Conservation (phyloP, 1,140 invertebrate species). For the Solen grandis region DNA sequence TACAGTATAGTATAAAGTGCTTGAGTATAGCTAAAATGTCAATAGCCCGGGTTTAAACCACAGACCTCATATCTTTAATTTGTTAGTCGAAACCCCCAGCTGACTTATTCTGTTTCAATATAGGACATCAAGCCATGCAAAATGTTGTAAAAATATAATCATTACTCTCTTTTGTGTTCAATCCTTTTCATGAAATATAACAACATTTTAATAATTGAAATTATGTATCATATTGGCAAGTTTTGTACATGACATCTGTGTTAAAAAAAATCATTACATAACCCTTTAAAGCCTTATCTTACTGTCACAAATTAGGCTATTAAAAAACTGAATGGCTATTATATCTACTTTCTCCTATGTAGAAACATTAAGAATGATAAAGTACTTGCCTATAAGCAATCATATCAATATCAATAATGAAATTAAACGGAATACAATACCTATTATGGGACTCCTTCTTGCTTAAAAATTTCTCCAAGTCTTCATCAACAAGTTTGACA, state of each 20-base stretch:
- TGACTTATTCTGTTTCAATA: background rate
- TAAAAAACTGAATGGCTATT: too few relatives aligned
- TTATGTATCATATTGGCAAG: too few relatives aligned
- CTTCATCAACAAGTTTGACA: conserved; percentile 62
- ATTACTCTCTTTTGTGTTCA: too few relatives aligned
- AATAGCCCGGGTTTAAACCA: background rate
- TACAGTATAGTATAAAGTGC: background rate
- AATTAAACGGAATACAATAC: background rate
- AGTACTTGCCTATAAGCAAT: background rate
- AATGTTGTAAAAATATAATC: too few relatives aligned
- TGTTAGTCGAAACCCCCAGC: background rate
- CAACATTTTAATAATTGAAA: too few relatives aligned
- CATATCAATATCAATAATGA: background rate
- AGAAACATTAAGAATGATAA: background rate
- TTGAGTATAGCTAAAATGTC: background rate
- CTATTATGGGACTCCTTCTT: background rate
- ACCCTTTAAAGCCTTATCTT: too few relatives aligned
- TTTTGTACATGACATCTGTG: too few relatives aligned
- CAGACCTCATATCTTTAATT: background rate
- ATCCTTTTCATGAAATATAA: too few relatives aligned
- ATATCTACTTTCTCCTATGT: background rate
- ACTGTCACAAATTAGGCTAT: too few relatives aligned
- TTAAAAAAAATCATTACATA: too few relatives aligned
- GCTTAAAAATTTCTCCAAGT: conserved; percentile 54
- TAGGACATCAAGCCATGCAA: too few relatives aligned